Evolutionary conservation across 2,113 vertebrate species (phyloP), one percentile per base, ranked within the genome.

Genomic region (Marmota flaviventris): DNA sequence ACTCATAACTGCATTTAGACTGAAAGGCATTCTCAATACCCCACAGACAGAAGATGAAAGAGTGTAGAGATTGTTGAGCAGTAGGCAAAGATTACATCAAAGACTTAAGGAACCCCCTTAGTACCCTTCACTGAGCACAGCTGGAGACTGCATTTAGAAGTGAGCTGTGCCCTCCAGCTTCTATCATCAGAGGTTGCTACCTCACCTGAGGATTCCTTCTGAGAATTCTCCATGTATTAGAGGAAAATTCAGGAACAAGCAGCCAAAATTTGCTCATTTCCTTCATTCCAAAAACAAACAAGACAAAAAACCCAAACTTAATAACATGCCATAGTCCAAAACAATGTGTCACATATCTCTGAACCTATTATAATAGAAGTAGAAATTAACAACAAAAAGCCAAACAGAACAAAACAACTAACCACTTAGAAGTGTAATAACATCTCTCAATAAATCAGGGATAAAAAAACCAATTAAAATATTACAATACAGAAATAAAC

Each of bases 401-500:
- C 32, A 93, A 94, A 72, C 7, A 91, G 89, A 87, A 73, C 1
- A n/a, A 89, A 85, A 83, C 0, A 91, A 86, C 14, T 24, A 72
- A 56, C 9, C 39, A 76, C 1, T 93, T 96, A 85, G 77, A 94
- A 85, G 82, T 24, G 42, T 65, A 82, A 94, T 16, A 93, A 20
- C 4, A 78, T 7, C 16, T 73, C 25, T 83, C 86, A 79, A 63
- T 86, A 89, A 95, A 75, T 63, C 63, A 51, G 13, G 48, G 20
- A 63, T 82, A 72, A 95, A 85, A 89, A 96, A 91, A 34, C 16
- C 3, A 95, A 94, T 81, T 91, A n/a, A 79, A 82, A 84, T 97
- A 72, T 67, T 89, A 72, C 90, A 85, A 27, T 85, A 12, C 7
- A 65, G 51, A 73, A 61, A 8, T 63, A 42, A 2, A 56, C 11